Evolutionary conservation across 2,888 invertebrate species (phyloP).

Genomic region (Theristus sp.): DNA sequence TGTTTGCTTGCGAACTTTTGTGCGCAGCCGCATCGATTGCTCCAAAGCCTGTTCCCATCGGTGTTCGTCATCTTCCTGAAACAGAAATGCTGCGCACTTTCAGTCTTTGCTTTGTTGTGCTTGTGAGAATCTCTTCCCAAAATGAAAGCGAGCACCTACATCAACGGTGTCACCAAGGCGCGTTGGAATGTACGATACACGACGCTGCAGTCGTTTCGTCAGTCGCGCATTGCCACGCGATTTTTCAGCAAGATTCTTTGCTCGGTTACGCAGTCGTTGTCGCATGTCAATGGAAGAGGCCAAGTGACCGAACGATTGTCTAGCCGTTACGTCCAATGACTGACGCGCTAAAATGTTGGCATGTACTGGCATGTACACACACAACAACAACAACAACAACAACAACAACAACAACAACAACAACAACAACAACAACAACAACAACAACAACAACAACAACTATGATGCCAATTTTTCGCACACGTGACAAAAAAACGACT

Average conservation of each 20-base stretch:
- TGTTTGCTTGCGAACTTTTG: background rate
- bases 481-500: too few species aligned
- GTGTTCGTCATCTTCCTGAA: background rate
- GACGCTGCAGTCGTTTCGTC: background rate
- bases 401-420: too few species aligned
- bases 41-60: background rate
- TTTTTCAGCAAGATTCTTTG: background rate
- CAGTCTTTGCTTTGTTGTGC: too few species aligned
- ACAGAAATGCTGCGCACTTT: too few species aligned
- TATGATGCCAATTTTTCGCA: too few species aligned
- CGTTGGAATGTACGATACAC: background rate
- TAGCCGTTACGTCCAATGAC: background rate
- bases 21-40: background rate
- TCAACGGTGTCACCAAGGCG: background rate
- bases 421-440: too few species aligned
- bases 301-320: background rate
- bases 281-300: background rate
- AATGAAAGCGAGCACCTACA: background rate
- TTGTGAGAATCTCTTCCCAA: background rate
- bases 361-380: background rate
- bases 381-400: background rate
- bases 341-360: background rate
- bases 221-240: background rate
- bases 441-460: too few species aligned
- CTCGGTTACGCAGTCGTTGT: background rate